Conservation (phyloP, 2,888 invertebrate genomes). For the Spisula subtruncata region DNA sequence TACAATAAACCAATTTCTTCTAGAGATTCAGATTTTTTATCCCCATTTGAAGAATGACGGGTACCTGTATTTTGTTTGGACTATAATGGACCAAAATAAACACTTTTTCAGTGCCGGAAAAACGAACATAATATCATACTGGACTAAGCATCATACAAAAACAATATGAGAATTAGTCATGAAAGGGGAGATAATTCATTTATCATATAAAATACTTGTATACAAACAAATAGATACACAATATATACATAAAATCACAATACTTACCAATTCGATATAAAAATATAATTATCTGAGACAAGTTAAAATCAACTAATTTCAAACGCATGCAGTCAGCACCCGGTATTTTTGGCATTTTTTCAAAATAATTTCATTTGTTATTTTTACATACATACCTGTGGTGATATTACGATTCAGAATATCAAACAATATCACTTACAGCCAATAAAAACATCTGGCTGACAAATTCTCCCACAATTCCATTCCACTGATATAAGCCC, state of each 20-base stretch:
- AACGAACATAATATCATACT: neutral
- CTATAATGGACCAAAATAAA: no score
- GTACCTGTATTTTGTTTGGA: no score
- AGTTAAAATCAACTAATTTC: neutral
- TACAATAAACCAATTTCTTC: no score
- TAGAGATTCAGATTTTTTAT: no score
- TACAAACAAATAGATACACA: neutral
- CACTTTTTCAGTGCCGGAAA: neutral
- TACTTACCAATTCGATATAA: neutral
- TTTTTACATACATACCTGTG: constrained; percentile 59
- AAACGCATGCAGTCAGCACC: neutral
- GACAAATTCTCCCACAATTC: constrained; percentile 61
- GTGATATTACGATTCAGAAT: constrained; percentile 30
- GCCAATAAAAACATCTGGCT: constrained; percentile 65
- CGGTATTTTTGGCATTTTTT: neutral
- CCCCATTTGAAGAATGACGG: no score
- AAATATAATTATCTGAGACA: neutral
- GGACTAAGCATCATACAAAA: no score
- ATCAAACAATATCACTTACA: constrained; percentile 52
- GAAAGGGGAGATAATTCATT: no score
- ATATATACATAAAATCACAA: neutral
- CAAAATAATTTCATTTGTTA: neutral
- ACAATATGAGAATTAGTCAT: no score
- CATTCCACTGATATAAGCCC: constrained; percentile 61
- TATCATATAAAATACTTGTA: neutral